Percentiles rank a stretch among this genome's conserved stretches.
Evolutionary conservation across 2,113 vertebrate genomes (phyloP).

Genomic region (Myrmecobius fasciatus): DNA sequence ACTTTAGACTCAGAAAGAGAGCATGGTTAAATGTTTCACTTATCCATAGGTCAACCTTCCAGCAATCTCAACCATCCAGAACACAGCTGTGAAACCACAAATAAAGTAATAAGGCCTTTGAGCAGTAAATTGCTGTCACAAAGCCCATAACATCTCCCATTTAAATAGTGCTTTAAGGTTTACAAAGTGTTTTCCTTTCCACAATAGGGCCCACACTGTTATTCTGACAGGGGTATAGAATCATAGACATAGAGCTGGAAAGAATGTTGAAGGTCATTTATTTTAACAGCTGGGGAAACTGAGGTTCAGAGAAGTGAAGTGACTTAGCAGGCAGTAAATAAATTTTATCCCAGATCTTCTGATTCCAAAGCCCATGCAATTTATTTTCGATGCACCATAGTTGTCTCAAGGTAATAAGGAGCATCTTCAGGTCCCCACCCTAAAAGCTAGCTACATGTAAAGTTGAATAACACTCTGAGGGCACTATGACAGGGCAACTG

Average conservation of each 20-base stretch:
- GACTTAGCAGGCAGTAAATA: neutral
- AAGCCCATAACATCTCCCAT: neutral
- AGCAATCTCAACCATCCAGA: conserved; percentile 32
- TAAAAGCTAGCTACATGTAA: neutral
- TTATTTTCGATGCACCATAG: neutral
- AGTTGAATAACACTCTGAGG: neutral
- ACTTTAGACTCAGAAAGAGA: neutral
- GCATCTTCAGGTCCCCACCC: neutral
- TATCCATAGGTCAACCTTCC: conserved; percentile 18
- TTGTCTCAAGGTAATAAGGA: neutral
- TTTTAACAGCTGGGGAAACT: neutral
- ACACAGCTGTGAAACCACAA: conserved; percentile 6
- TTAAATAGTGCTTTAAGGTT: neutral
- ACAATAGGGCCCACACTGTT: neutral
- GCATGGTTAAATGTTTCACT: neutral
- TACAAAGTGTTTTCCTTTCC: neutral
- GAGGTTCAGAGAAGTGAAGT: neutral
- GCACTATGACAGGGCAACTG: neutral
- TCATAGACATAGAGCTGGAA: neutral
- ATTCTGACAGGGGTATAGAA: neutral
- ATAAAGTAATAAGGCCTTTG: neutral
- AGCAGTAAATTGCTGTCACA: neutral
- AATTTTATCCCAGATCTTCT: neutral
- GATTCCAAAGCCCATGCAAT: neutral
- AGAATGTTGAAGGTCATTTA: neutral